Percentiles rank a stretch among this genome's conserved stretches.
These are phyloP conservation scores for Nasonia longicornis DNA, from an alignment of 1,140 invertebrate genomes.

Conservation along the genomic window DNA sequence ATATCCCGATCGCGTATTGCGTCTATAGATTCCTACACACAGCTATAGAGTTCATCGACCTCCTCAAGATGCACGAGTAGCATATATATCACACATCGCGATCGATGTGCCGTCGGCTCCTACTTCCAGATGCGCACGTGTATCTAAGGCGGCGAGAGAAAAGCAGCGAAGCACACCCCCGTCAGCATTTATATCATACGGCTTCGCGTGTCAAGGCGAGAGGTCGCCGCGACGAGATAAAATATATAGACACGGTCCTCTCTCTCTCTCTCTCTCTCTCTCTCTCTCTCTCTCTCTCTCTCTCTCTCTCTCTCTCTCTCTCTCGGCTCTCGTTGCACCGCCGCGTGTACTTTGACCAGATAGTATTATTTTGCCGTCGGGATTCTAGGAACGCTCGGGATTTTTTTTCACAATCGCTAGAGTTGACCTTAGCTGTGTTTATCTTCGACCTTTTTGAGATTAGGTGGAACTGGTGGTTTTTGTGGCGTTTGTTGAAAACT, in stretches of 20 bases:
- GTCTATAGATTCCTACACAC: no score
- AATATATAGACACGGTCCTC: neutral
- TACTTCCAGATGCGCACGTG: neutral
- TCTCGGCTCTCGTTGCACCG: no score
- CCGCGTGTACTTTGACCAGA: neutral
- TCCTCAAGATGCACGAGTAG: neutral
- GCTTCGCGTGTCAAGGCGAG: constrained; percentile 14
- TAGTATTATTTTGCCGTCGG: neutral
- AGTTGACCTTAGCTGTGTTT: neutral
- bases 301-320: no score
- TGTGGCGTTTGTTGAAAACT: no score
- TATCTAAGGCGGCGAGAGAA: neutral
- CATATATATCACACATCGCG: neutral
- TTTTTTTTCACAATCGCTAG: neutral
- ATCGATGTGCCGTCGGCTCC: neutral
- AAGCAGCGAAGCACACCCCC: neutral
- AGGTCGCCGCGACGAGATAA: neutral
- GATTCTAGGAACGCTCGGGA: neutral
- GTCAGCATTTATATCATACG: neutral
- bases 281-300: no score
- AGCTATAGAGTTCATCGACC: neutral
- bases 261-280: neutral
- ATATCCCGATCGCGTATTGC: neutral
- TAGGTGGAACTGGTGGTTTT: neutral
- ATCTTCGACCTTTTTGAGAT: neutral